These are phyloP conservation scores for Sebastes kiyomatsui DNA, from an alignment of 2,797 vertebrate species.

Conservation along the genomic window DNA sequence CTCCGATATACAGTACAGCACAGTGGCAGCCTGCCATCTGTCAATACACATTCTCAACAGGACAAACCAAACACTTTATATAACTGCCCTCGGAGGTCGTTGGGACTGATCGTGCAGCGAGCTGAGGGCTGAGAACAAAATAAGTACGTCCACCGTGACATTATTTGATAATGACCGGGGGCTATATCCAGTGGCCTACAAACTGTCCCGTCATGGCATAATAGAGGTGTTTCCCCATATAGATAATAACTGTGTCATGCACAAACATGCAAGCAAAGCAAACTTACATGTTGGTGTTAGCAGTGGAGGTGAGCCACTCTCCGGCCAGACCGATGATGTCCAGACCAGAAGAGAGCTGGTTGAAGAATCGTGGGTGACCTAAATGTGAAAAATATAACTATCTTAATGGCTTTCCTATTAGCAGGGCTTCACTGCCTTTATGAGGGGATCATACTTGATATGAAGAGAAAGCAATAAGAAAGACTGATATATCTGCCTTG, in stretches of 20 bases:
- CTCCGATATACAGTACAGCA: conserved; percentile 54
- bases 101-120: conserved; percentile 7
- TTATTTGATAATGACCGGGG: conserved; percentile 24
- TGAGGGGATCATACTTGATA: not conserved
- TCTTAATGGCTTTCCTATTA: not conserved
- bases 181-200: conserved; percentile 53
- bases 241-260: not conserved
- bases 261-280: not conserved
- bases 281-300: conserved; percentile 97
- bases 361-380: conserved; percentile 99
- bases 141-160: not conserved
- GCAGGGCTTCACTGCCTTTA: not conserved
- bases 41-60: conserved; percentile 57
- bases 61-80: conserved; percentile 72
- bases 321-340: conserved; percentile 97
- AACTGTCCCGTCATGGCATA: conserved; percentile 33
- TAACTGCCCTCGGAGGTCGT: conserved; percentile 58
- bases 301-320: conserved; percentile 98
- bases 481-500: not conserved
- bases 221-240: conserved; percentile 29
- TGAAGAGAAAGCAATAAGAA: not conserved
- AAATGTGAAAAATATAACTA: not conserved
- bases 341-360: conserved; percentile 95
- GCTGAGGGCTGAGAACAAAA: conserved; percentile 21
- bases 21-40: conserved; percentile 46